Percentiles rank a stretch among this genome's conserved stretches.
These are phyloP conservation scores for Coregonus clupeaformis DNA, from an alignment of 2,113 vertebrate species.

Conservation along the genomic window DNA sequence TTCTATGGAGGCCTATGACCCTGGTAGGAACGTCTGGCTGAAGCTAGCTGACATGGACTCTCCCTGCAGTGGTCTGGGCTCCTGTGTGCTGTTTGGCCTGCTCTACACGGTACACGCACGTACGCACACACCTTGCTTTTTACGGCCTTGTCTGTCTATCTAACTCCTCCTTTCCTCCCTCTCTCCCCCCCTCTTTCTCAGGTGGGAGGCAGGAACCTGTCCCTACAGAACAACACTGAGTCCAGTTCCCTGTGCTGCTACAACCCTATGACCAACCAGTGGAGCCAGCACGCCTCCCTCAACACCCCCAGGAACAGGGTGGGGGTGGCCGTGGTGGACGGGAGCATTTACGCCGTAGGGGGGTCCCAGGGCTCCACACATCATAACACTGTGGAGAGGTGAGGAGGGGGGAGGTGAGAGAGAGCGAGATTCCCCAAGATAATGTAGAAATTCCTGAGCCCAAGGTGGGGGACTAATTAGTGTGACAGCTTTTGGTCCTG, in stretches of 20 bases:
- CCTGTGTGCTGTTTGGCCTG: slow-evolving; percentile 77
- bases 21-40: slow-evolving; percentile 68
- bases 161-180: not conserved
- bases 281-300: slow-evolving; percentile 72
- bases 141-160: too few species aligned
- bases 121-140: not conserved
- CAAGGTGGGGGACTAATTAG: slow-evolving; percentile 32
- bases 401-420: not conserved
- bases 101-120: slow-evolving; percentile 65
- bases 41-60: slow-evolving; percentile 69
- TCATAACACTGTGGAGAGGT: slow-evolving; percentile 79
- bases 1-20: slow-evolving; percentile 76
- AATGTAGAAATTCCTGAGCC: not conserved
- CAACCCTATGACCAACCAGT: slow-evolving; percentile 83
- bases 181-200: not conserved
- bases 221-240: slow-evolving; percentile 70
- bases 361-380: slow-evolving; percentile 77
- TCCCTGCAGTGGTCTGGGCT: slow-evolving; percentile 77
- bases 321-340: slow-evolving; percentile 76
- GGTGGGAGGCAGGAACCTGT: slow-evolving; percentile 78
- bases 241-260: slow-evolving; percentile 76
- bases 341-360: slow-evolving; percentile 78
- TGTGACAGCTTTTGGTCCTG: slow-evolving; percentile 16
- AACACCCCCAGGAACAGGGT: slow-evolving; percentile 77
- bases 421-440: not conserved